phyloP scores from a whole-genome alignment of 2,888 invertebrate species.

The Callimorpha dominula region DNA sequence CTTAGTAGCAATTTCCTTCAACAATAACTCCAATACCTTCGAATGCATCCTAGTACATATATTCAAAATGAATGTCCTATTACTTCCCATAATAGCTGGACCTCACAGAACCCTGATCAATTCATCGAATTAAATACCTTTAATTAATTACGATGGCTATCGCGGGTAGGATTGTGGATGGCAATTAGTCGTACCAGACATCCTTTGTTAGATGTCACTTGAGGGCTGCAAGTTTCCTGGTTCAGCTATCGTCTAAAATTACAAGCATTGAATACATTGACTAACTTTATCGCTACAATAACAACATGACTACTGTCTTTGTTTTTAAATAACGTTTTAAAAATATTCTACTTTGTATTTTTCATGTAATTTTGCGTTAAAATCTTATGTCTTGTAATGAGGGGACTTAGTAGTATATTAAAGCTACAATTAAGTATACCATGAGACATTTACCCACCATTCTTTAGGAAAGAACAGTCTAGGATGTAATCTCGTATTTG shows the following conservation, averaged over 20 bases:
- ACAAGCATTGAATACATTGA: conserved; percentile 36
- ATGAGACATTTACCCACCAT: background rate
- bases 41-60: conserved; percentile 23
- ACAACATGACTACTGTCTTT: background rate
- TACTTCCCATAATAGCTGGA: conserved; percentile 54
- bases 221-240: conserved; percentile 56
- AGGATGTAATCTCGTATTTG: background rate
- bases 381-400: background rate
- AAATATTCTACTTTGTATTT: background rate
- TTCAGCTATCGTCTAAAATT: conserved; percentile 46
- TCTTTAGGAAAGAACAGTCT: background rate
- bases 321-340: background rate
- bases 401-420: background rate
- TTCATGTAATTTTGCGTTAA: background rate
- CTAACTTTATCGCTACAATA: background rate
- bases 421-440: background rate
- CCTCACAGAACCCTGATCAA: conserved; percentile 74
- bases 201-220: conserved; percentile 62
- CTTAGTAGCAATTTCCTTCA: conserved; percentile 21
- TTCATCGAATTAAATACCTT: conserved; percentile 74
- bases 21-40: conserved; percentile 34
- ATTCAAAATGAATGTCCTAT: conserved; percentile 37
- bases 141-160: conserved; percentile 82
- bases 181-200: conserved; percentile 72
- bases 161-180: conserved; percentile 59